Evolutionary conservation across 2,113 vertebrate genomes (phyloP), one percentile per base, ranked within the genome.

Genomic region (Psilopsiagon aymara): DNA sequence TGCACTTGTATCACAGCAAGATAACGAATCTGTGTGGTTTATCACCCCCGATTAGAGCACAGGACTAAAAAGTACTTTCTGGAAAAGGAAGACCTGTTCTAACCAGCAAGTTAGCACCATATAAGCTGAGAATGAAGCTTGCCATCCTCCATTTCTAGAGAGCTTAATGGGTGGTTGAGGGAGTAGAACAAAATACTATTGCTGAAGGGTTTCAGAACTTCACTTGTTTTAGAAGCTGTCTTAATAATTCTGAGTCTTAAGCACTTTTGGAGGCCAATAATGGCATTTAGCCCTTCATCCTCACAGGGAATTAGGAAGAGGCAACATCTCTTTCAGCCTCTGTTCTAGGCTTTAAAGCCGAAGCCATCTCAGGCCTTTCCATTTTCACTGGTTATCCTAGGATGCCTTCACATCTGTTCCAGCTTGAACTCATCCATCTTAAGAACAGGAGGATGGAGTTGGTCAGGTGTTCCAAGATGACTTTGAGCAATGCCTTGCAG

Each of bases 81-180:
- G 80, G 39, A 47, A 94, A 86, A 91, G 52, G 33, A n/a, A 92
- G 60, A 62, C 11, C 29, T 2, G 1, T 27, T 75, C 82, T 66
- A 51, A 68, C 66, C 18, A 67, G 51, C 31, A 55, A 31, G 49
- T 11, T 23, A 0, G 1, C 19, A 49, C 5, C 0, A 2, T 7
- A 35, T 19, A 35, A 86, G 29, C 37, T 83, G 29, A 82, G 69
- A 70, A 43, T 8, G 0, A 0, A 82, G 19, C n/a, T 66, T 55
- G 11, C 16, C 16, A 10, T 13, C 27, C 7, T 64, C 21, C 12
- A 10, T 20, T 60, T 90, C 55, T 39, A 52, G 20, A 52, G 17
- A 60, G 12, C 52, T 69, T 80, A 60, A 59, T 4, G n/a, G 8
- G 6, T 10, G 14, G 44, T 20, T 11, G 13, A 10, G 28, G 31